Evolutionary conservation across 1,140 invertebrate genomes (phyloP).

Genomic region (Platyura marginata): DNA sequence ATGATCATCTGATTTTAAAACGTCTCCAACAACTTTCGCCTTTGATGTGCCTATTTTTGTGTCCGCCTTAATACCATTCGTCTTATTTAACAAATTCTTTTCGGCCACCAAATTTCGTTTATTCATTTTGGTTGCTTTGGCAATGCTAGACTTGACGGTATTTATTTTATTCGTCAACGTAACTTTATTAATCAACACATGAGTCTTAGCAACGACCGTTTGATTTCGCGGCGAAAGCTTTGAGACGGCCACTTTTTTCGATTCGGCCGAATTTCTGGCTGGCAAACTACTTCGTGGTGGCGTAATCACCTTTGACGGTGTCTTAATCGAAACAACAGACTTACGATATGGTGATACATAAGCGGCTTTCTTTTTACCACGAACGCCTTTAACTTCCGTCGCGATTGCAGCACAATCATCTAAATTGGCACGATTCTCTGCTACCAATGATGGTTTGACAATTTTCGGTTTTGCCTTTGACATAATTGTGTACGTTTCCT

Average conservation of each 20-base stretch:
- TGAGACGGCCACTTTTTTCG: conserved; percentile 4
- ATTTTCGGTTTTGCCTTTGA: background rate
- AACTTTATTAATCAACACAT: conserved; percentile 6
- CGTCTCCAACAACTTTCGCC: conserved; percentile 7
- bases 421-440: conserved; percentile 5
- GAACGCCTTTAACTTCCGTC: conserved; percentile 39
- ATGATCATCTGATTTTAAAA: background rate
- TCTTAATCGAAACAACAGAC: conserved; percentile 17
- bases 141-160: conserved; percentile 4
- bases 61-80: background rate
- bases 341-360: conserved; percentile 41
- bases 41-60: conserved; percentile 16
- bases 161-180: conserved; percentile 5
- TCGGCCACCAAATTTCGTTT: conserved; percentile 13
- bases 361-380: conserved; percentile 54
- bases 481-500: background rate
- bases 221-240: conserved; percentile 10
- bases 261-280: conserved; percentile 9
- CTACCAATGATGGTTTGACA: background rate
- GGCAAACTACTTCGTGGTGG: conserved; percentile 9
- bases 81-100: background rate
- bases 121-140: conserved; percentile 4
- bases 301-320: conserved; percentile 8
- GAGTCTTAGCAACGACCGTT: conserved; percentile 4
- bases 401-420: conserved; percentile 16